Evolutionary conservation across 2,113 vertebrate genomes (phyloP).

Genomic region (Eurystomus gularis): DNA sequence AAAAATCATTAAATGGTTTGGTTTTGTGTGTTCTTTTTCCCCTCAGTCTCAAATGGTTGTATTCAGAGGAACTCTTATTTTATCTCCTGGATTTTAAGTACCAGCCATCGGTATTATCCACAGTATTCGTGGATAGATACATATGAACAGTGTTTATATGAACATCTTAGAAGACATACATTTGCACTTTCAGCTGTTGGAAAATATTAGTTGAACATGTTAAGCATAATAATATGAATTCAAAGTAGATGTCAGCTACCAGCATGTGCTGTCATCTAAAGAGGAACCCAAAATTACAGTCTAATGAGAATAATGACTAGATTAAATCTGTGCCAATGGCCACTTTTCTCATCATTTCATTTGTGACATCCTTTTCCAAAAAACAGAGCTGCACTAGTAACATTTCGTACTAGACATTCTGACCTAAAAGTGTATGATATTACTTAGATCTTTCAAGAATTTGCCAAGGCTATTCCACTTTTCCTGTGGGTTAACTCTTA

Average conservation of each 20-base stretch:
- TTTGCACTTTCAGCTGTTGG: slow-evolving; percentile 9
- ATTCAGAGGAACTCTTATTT: neutral
- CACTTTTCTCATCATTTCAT: slow-evolving; percentile 41
- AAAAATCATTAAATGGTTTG: neutral
- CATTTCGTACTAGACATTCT: neutral
- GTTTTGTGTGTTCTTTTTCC: neutral
- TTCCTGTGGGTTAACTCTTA: neutral
- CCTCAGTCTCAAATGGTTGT: neutral
- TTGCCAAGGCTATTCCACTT: neutral
- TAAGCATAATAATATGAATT: slow-evolving; percentile 10
- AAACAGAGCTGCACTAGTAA: neutral
- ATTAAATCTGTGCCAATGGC: slow-evolving; percentile 26
- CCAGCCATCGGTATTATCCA: neutral
- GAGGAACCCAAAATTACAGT: slow-evolving; percentile 27
- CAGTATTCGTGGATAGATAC: neutral
- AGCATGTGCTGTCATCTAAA: neutral
- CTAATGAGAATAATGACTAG: slow-evolving; percentile 51
- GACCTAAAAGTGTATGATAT: neutral
- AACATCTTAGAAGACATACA: neutral
- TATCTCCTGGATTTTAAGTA: neutral
- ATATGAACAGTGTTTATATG: neutral
- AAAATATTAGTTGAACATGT: slow-evolving; percentile 11
- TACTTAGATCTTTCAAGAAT: neutral
- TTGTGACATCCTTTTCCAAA: slow-evolving; percentile 9
- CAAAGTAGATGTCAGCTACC: neutral